Evolutionary conservation across 2,888 invertebrate species (phyloP).

Genomic region (Epistrophe eligans): DNA sequence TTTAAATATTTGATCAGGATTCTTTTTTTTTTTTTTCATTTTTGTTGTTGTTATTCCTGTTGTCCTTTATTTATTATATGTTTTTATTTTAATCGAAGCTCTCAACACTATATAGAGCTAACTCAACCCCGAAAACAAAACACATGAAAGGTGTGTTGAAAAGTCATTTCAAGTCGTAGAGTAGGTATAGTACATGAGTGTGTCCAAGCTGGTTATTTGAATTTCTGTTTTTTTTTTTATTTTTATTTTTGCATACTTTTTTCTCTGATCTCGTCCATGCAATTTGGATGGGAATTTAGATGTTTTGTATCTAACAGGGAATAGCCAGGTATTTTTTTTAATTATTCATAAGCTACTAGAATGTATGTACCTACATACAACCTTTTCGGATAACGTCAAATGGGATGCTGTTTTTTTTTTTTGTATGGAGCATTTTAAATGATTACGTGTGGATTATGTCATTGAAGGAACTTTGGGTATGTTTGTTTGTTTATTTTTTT

Average conservation of each 20-base stretch:
- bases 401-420: constrained; percentile 1
- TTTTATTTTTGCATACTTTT: not conserved
- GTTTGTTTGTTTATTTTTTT: not conserved
- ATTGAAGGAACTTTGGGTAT: not conserved
- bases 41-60: not conserved
- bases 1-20: constrained; percentile 52
- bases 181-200: constrained; percentile 16
- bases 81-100: constrained; percentile 31
- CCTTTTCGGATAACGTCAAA: constrained; percentile 31
- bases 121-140: constrained; percentile 7
- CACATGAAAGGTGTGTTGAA: constrained; percentile 45
- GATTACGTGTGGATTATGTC: constrained; percentile 40
- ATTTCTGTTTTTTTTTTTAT: not conserved
- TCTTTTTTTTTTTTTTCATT: constrained; percentile 20
- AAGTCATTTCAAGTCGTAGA: constrained; percentile 22
- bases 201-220: constrained; percentile 40
- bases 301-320: constrained; percentile 26
- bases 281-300: constrained; percentile 38
- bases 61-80: constrained; percentile 26
- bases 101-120: constrained; percentile 19
- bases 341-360: constrained; percentile 29
- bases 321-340: constrained; percentile 23
- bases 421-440: constrained; percentile 25
- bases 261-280: constrained; percentile 1
- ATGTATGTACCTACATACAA: constrained; percentile 1